Base-by-base conservation (phyloP, 2,113 vertebrate genomes). In the Turnix velox region DNA sequence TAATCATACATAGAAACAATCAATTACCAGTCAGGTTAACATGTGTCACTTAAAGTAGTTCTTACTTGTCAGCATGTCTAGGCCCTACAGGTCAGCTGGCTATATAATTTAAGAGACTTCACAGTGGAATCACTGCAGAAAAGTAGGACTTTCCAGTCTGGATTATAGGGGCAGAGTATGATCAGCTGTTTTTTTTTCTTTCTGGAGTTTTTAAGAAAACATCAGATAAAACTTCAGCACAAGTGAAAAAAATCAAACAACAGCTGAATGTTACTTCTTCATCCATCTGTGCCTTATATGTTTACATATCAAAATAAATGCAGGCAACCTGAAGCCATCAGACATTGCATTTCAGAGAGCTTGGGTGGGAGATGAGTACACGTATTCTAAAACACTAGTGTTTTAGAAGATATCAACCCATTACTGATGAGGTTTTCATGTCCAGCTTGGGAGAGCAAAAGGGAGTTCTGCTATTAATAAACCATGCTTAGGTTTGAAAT, bases 1-100 rank as follows among this genome's bases (percentile, higher is more conserved):
- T 7, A 84, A 79, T 88, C 93, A 93, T 40, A 90, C n/a, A 88
- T n/a, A 88, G 76, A 90, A 94, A 78, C 69, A 92, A 92, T 52
- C 73, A 63, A 84, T 80, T 87, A 93, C 71, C 68, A 77, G 65
- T 9, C 68, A 91, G 59, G 80, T 90, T 82, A 93, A 93, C 6
- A 3, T 33, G 31, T 4, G 9, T 65, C 49, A 77, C 63, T 24
- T 52, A 88, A 88, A 90, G n/a, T 25, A 77, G 67, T 71, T 30
- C 0, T 0, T 55, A 51, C 51, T 78, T 94, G 84, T 72, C 86
- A 90, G 57, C 65, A 19, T 12, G 66, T 49, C 81, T 92, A 78
- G 94, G 73, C 69, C 87, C 62, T 46, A 40, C 81, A 69, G 84
- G 87, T 84, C 14, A 4, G 48, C 42, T 54, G 52, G 69, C 18